phyloP scores from a whole-genome alignment of 2,113 vertebrate species.

The Periophthalmus modestus region DNA sequence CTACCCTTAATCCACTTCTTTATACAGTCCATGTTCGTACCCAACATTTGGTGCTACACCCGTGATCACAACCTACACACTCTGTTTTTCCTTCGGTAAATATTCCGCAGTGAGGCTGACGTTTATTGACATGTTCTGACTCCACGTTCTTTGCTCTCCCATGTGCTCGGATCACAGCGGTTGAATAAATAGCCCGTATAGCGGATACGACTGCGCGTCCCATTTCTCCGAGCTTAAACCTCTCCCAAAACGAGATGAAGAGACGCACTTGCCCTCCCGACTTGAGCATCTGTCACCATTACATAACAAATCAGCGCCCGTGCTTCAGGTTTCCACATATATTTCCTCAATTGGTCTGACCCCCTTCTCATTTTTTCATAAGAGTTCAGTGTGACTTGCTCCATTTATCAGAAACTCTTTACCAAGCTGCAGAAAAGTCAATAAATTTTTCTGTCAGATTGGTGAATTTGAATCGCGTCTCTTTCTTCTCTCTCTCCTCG shows the following conservation, averaged over 20 bases:
- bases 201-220: background rate
- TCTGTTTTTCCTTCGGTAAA: slow-evolving; percentile 23
- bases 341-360: slow-evolving; percentile 64
- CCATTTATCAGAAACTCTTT: slow-evolving; percentile 78
- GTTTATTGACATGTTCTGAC: background rate
- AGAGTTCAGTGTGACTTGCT: slow-evolving; percentile 75
- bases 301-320: slow-evolving; percentile 66
- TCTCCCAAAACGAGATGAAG: slow-evolving; percentile 44
- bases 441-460: slow-evolving; percentile 80
- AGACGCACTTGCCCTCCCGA: slow-evolving; percentile 28
- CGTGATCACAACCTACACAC: slow-evolving; percentile 49
- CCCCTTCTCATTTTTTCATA: slow-evolving; percentile 71
- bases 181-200: background rate
- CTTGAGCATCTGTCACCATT: slow-evolving; percentile 54
- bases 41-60: no score
- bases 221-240: background rate
- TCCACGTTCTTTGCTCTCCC: background rate
- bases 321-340: slow-evolving; percentile 57
- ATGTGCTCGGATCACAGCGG: background rate
- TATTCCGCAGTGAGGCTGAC: background rate
- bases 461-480: slow-evolving; percentile 69
- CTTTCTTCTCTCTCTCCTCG: slow-evolving; percentile 55
- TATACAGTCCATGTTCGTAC: no score
- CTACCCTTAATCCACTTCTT: no score
- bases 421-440: slow-evolving; percentile 68